Conservation (phyloP, 1,140 invertebrate genomes). For the Drosophila neocordata region DNA sequence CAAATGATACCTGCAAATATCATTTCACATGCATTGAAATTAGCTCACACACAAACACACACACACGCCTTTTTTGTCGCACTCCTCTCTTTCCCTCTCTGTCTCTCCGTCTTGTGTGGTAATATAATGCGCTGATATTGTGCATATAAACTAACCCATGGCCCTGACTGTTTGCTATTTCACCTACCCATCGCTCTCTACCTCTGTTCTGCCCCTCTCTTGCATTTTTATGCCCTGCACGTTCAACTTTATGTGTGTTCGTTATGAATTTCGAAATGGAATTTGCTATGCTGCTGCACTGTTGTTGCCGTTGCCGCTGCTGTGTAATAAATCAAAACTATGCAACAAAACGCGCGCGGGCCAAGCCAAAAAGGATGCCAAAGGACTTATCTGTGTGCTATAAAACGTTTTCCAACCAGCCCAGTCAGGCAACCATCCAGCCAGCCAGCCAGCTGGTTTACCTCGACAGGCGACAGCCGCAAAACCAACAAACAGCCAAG, state of each 20-base stretch:
- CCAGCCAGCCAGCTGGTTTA: conserved; percentile 58
- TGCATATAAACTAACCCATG: conserved; percentile 59
- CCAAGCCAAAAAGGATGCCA: conserved; percentile 71
- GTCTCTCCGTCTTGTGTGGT: conserved; percentile 31
- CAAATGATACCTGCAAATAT: conserved; percentile 13
- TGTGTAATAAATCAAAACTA: conserved; percentile 79
- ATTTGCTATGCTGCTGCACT: conserved; percentile 47
- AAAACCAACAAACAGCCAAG: conserved; percentile 46
- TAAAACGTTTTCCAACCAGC: conserved; percentile 64
- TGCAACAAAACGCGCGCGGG: conserved; percentile 73
- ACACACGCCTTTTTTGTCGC: not conserved
- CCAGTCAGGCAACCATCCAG: conserved; percentile 15
- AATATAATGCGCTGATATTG: conserved; percentile 59
- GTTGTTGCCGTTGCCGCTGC: conserved; percentile 31
- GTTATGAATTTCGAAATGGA: conserved; percentile 79
- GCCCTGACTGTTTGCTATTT: not conserved
- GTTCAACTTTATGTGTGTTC: conserved; percentile 43
- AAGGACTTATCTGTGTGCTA: conserved; percentile 72
- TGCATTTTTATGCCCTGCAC: conserved; percentile 55
- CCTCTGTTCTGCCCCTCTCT: conserved; percentile 9
- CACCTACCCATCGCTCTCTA: conserved; percentile 8
- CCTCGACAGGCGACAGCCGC: conserved; percentile 56
- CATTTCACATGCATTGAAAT: conserved; percentile 37
- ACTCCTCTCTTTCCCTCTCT: not conserved
- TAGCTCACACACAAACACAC: conserved; percentile 28